Conservation (phyloP, 2,797 vertebrate genomes). For the Helostoma temminkii region DNA sequence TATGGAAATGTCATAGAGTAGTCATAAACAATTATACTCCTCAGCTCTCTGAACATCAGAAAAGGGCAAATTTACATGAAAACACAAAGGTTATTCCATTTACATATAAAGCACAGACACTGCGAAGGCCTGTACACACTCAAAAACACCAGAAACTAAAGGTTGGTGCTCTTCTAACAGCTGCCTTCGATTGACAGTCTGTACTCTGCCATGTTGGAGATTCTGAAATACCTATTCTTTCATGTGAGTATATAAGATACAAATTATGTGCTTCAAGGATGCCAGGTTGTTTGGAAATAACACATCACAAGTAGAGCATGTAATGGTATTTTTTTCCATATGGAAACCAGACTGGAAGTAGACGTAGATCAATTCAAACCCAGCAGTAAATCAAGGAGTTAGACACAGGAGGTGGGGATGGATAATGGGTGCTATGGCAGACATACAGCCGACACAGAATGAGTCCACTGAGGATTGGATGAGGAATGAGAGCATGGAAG, state of each 20-base stretch:
- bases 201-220: constrained; percentile 6
- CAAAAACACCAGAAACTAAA: constrained; percentile 37
- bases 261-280: constrained; percentile 27
- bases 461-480: constrained; percentile 56
- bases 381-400: constrained; percentile 66
- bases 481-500: constrained; percentile 40
- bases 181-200: constrained; percentile 38
- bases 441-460: constrained; percentile 54
- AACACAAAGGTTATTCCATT: constrained; percentile 66
- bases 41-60: constrained; percentile 61
- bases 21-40: constrained; percentile 82
- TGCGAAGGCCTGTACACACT: constrained; percentile 42
- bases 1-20: constrained; percentile 82
- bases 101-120: constrained; percentile 39
- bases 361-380: constrained; percentile 59
- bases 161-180: constrained; percentile 24
- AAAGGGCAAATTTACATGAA: constrained; percentile 82
- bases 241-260: constrained; percentile 15
- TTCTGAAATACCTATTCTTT: constrained; percentile 19
- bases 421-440: constrained; percentile 75
- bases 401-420: constrained; percentile 54
- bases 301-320: constrained; percentile 15
- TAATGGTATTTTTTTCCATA: constrained; percentile 30
- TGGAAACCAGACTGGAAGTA: constrained; percentile 39
- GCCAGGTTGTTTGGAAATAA: constrained; percentile 28